Conservation (phyloP, 2,888 invertebrate genomes). For the Malacosoma neustria region DNA sequence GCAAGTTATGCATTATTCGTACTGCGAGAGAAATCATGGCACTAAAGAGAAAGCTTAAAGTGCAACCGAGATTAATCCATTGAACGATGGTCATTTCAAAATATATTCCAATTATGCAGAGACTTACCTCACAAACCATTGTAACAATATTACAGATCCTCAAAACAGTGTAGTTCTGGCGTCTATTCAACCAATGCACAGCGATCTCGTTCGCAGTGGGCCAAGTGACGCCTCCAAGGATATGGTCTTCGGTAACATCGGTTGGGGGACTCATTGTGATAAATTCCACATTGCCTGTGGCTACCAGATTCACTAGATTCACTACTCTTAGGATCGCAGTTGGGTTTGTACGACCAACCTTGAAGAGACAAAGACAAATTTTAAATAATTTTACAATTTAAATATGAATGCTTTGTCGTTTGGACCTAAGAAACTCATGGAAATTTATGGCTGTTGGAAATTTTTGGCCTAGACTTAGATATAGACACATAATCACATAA, state of each 20-base stretch:
- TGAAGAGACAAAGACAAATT: slow-evolving; percentile 7
- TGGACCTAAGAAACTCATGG: too few relatives aligned
- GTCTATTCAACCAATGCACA: slow-evolving; percentile 88
- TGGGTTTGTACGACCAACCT: slow-evolving; percentile 85
- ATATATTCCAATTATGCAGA: too few relatives aligned
- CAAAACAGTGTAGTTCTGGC: slow-evolving; percentile 83
- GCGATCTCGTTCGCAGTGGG: slow-evolving; percentile 77
- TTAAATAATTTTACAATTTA: too few relatives aligned
- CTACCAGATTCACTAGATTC: slow-evolving; percentile 49
- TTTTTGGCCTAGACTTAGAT: too few relatives aligned
- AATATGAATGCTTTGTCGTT: too few relatives aligned
- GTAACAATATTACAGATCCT: slow-evolving; percentile 69
- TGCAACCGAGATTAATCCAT: too few relatives aligned
- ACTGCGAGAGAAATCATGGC: too few relatives aligned
- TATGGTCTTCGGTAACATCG: slow-evolving; percentile 74
- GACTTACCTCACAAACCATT: slow-evolving; percentile 37
- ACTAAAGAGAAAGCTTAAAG: too few relatives aligned
- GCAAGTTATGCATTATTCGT: too few relatives aligned
- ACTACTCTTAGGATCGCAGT: slow-evolving; percentile 78
- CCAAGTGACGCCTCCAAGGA: slow-evolving; percentile 85
- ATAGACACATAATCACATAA: too few relatives aligned
- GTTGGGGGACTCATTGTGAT: slow-evolving; percentile 59
- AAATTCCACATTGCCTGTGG: slow-evolving; percentile 25
- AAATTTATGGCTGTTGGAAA: too few relatives aligned
- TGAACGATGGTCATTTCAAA: too few relatives aligned